phyloP scores from a whole-genome alignment of 2,113 vertebrate species.

The Aspiorhynchus laticeps region DNA sequence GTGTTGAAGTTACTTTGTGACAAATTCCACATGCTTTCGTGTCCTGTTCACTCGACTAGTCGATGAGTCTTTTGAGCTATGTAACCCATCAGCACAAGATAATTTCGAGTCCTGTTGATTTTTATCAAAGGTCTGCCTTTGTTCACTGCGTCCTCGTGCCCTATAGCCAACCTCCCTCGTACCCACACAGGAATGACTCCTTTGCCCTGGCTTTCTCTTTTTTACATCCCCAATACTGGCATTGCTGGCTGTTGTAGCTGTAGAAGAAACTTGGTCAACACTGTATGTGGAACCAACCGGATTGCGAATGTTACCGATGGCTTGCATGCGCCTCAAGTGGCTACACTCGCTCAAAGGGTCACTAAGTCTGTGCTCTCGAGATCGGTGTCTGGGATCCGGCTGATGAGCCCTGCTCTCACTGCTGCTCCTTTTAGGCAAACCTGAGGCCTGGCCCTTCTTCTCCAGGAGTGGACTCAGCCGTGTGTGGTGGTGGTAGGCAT shows the following conservation, averaged over 20 bases:
- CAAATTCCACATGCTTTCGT: slow-evolving; percentile 70
- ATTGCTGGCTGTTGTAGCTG: background rate
- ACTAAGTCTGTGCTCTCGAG: slow-evolving; percentile 46
- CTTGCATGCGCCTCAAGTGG: slow-evolving; percentile 74
- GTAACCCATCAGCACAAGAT: slow-evolving; percentile 60
- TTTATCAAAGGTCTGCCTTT: slow-evolving; percentile 7
- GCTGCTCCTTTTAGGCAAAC: slow-evolving; percentile 68
- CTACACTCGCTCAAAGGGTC: slow-evolving; percentile 60
- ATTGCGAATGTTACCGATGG: slow-evolving; percentile 73
- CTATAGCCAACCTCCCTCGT: slow-evolving; percentile 29
- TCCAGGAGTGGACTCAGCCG: slow-evolving; percentile 57
- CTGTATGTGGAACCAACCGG: slow-evolving; percentile 42
- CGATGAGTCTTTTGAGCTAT: slow-evolving; percentile 44
- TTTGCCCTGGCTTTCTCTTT: slow-evolving; percentile 30
- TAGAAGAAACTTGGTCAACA: slow-evolving; percentile 12
- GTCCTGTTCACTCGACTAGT: slow-evolving; percentile 44
- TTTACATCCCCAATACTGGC: background rate
- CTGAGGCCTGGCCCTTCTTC: background rate
- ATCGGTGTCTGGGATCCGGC: slow-evolving; percentile 26
- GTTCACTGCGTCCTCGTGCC: slow-evolving; percentile 42
- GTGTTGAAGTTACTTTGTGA: slow-evolving; percentile 48
- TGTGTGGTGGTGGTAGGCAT: slow-evolving; percentile 54
- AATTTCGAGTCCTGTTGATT: slow-evolving; percentile 59
- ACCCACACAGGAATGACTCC: slow-evolving; percentile 42
- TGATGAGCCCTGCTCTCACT: slow-evolving; percentile 69